Evolutionary conservation across 2,113 vertebrate species (phyloP), one percentile per base, ranked within the genome.

Genomic region (Arenaria interpres): DNA sequence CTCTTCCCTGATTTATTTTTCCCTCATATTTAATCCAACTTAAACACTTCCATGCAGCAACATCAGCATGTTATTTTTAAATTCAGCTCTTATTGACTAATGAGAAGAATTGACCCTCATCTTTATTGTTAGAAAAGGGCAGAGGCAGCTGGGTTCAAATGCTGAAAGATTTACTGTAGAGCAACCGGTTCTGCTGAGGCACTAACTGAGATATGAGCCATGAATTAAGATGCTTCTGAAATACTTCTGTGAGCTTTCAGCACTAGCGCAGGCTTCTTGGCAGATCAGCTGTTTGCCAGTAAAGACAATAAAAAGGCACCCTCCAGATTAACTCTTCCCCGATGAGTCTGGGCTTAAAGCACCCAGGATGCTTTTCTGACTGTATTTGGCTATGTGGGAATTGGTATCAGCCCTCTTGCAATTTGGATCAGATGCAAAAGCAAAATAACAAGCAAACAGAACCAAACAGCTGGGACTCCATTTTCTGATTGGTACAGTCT

Each of bases 21-120:
- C 66, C 62, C 53, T 89, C 57, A 19, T 82, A 96, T 91, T 96
- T 94, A 93, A 91, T 96, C 89, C 78, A 88, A 85, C 71, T 95
- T 92, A 89, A 89, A 96, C 37, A 85, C 67, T 95, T 87, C 63
- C 1, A 0, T 73, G 71, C 57, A 76, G 77, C 71, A 91, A 79
- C 66, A 93, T 89, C 89, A 97, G 86, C 96, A 90, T 57, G 79
- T 84, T 96, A 89, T 96, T 95, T 97, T 97, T 93, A 96, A 85
- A 95, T 88, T 76, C 81, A 71, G 78, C 43, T 88, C 51, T 73
- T 89, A 94, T 25, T 94, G 93, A 85, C 81, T 95, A 89, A 93
- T 54, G 81, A 96, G 81, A 59, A 91, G 85, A 96, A 87, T 43
- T 96, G 84, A 91, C 85, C 84, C 80, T 82, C 8, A 3, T 87